These are phyloP conservation scores for Hirtodrosophila duncani DNA, from an alignment of 2,888 invertebrate species.

Conservation along the genomic window DNA sequence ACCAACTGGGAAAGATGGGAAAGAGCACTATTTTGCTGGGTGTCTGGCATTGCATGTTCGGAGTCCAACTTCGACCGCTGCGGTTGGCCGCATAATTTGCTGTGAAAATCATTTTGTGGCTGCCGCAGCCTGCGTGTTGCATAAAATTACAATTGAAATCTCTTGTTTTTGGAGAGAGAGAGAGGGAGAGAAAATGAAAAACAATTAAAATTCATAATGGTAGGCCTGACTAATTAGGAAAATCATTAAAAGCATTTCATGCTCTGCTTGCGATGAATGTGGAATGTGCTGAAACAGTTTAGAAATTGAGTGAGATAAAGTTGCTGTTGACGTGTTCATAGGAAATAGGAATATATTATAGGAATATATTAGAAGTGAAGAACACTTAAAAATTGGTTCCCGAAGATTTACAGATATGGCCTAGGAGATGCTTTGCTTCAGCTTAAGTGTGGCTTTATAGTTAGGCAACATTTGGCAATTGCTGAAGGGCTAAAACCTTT, in stretches of 20 bases:
- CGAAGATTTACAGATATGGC: too few relatives aligned
- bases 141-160: conserved; percentile 62
- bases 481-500: too few relatives aligned
- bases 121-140: conserved; percentile 52
- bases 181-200: conserved; percentile 4
- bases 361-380: too few relatives aligned
- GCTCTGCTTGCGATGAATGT: conserved; percentile 26
- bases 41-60: conserved; percentile 40
- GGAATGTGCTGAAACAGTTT: background rate
- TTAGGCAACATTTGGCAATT: too few relatives aligned
- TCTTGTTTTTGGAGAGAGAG: conserved; percentile 10
- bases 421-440: too few relatives aligned
- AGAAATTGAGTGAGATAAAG: background rate
- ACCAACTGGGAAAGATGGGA: background rate
- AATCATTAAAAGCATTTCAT: conserved; percentile 35
- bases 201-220: conserved; percentile 50
- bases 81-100: conserved; percentile 67
- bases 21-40: too few relatives aligned
- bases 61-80: conserved; percentile 31
- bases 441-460: too few relatives aligned
- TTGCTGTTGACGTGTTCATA: too few relatives aligned
- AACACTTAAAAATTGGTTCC: too few relatives aligned
- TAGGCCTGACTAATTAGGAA: conserved; percentile 39
- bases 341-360: too few relatives aligned
- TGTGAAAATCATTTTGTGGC: conserved; percentile 64